Evolutionary conservation across 2,888 invertebrate genomes (phyloP).

Genomic region (Clivina fossor): DNA sequence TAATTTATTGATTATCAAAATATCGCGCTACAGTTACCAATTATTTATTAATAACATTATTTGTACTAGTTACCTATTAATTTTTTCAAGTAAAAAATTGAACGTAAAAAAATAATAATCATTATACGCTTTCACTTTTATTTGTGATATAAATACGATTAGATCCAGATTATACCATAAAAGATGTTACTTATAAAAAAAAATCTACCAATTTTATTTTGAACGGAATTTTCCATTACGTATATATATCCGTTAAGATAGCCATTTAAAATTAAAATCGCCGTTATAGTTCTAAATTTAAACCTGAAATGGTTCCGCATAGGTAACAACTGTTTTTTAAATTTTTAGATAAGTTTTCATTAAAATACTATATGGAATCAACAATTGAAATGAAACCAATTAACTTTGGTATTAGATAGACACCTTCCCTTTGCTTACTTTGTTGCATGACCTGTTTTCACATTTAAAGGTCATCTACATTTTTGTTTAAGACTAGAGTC

Average conservation of each 20-base stretch:
- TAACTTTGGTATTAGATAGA: background rate
- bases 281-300: slow-evolving; percentile 30
- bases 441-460: slow-evolving; percentile 33
- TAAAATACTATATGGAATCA: background rate
- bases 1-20: too few species aligned
- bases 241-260: slow-evolving; percentile 31
- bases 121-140: slow-evolving; percentile 10
- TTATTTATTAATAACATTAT: too few species aligned
- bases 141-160: slow-evolving; percentile 1
- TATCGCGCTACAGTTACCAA: too few species aligned
- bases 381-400: slow-evolving; percentile 4
- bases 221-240: slow-evolving; percentile 32
- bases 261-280: slow-evolving; percentile 31
- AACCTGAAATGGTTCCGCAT: slow-evolving; percentile 24
- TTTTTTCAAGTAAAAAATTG: too few species aligned
- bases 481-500: slow-evolving; percentile 11
- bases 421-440: slow-evolving; percentile 19
- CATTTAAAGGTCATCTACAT: slow-evolving; percentile 29
- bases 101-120: slow-evolving; percentile 1
- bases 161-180: slow-evolving; percentile 8
- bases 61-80: too few species aligned
- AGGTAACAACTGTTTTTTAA: slow-evolving; percentile 8
- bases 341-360: background rate
- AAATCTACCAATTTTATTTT: slow-evolving; percentile 19
- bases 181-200: slow-evolving; percentile 6